Evolutionary conservation across 2,888 invertebrate genomes (phyloP).

Genomic region (Megamerina dolium): DNA sequence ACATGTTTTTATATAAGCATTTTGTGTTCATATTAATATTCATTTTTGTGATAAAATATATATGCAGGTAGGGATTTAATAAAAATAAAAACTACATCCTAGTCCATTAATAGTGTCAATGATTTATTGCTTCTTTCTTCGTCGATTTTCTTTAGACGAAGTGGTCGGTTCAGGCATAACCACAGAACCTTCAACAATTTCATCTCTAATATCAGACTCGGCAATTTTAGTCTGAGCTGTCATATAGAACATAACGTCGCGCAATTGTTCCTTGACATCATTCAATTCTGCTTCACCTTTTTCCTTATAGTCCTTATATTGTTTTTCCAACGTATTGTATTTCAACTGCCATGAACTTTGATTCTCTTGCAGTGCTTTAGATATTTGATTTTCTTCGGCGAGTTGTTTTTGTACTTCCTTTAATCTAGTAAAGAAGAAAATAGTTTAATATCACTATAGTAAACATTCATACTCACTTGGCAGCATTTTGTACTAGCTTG

Average conservation of each 20-base stretch:
- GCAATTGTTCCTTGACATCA: constrained; percentile 85
- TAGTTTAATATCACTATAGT: background rate
- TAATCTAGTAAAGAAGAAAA: constrained; percentile 50
- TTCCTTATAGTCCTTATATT: constrained; percentile 51
- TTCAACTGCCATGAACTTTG: constrained; percentile 67
- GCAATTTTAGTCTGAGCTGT: constrained; percentile 65
- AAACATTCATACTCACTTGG: constrained; percentile 51
- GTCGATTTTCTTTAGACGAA: constrained; percentile 30
- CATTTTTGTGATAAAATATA: no score
- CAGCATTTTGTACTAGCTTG: constrained; percentile 59
- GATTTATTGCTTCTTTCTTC: constrained; percentile 39
- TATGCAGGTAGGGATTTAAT: no score
- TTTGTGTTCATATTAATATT: no score
- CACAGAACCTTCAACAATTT: constrained; percentile 42
- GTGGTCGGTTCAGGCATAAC: constrained; percentile 34
- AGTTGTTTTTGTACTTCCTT: constrained; percentile 64
- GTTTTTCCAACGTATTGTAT: constrained; percentile 54
- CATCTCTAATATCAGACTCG: constrained; percentile 43
- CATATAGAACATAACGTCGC: constrained; percentile 95
- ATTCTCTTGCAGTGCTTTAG: constrained; percentile 68
- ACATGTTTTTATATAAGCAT: no score
- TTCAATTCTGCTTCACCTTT: constrained; percentile 66
- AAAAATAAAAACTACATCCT: background rate
- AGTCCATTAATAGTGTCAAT: no score
- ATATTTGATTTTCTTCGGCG: constrained; percentile 79